Evolutionary conservation across 2,888 invertebrate genomes (phyloP).

Genomic region (Cryptops parisi): DNA sequence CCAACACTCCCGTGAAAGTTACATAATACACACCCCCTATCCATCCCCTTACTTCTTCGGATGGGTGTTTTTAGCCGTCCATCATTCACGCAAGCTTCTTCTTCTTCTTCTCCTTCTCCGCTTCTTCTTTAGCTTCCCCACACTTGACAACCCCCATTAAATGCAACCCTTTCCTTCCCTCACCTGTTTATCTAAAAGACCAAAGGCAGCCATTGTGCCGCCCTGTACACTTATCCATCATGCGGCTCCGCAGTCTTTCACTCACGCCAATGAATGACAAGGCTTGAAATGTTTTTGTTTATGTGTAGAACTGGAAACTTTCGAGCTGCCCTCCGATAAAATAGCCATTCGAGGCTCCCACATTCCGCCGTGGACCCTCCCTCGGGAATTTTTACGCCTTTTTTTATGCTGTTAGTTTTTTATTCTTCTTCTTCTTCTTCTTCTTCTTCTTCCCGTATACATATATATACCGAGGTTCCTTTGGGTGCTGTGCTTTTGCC

Average conservation of each 20-base stretch:
- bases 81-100: neutral
- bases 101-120: neutral
- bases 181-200: constrained; percentile 3
- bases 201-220: neutral
- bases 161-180: constrained; percentile 5
- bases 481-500: neutral
- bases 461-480: no score
- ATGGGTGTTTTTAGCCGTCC: neutral
- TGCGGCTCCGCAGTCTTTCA: neutral
- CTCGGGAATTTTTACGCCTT: neutral
- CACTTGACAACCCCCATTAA: constrained; percentile 6
- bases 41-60: no score
- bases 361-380: neutral
- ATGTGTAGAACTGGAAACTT: constrained; percentile 4
- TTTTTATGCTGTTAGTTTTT: neutral
- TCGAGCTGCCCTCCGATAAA: neutral
- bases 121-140: no score
- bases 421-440: neutral
- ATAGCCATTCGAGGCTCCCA: neutral
- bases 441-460: no score
- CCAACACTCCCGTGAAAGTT: no score
- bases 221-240: constrained; percentile 4
- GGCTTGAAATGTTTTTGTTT: constrained; percentile 6
- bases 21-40: no score
- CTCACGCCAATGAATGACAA: constrained; percentile 1